Base-by-base conservation (phyloP, 1,140 invertebrate species). In the Macrotrachela quadricornifera region DNA sequence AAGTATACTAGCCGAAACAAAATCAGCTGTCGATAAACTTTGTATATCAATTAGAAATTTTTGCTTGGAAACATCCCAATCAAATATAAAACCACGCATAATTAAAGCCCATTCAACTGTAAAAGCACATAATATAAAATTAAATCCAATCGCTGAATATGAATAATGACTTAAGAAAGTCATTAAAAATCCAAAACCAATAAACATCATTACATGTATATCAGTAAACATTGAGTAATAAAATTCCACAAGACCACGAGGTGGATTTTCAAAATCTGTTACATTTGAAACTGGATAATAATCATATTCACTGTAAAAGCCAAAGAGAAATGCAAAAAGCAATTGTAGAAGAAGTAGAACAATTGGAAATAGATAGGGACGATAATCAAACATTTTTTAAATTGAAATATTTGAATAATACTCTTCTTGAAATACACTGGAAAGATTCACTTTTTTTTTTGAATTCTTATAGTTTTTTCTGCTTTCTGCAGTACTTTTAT, bases 131-230 rank as follows among this genome's bases (percentile, higher is more conserved):
- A 91, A 63, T 6, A 94, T 75, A 61, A 90, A 78, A 59, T 86
- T 91, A 57, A 88, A 75, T 1, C 85, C 82, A 0, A 91, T 75
- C 0, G 84, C 79, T 56, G 82, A 83, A 71, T 83, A 88, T 21
- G 84, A 81, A 64, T 94, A 94, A 58, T 79, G 77, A 62, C 79
- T 79, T 36, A 90, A 67, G 63, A 90, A 91, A 0, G 84, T 86
- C 84, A 91, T 90, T 49, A 91, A 70, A 62, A 85, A 91, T 0
- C 84, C 86, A 62, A 91, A 90, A 56, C 86, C 87, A 59, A 90
- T 76, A 71, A 85, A 87, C 61, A 92, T 84, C 85, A 30, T 30
- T 8, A 30, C 21, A 30, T 30, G 21, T 30, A 30, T 30, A 30
- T 30, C 21, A 30, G 21, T 30, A 8, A 30, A 30, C 21, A 30